Base-by-base conservation (phyloP, 2,113 vertebrate species). In the Irena cyanogastra region DNA sequence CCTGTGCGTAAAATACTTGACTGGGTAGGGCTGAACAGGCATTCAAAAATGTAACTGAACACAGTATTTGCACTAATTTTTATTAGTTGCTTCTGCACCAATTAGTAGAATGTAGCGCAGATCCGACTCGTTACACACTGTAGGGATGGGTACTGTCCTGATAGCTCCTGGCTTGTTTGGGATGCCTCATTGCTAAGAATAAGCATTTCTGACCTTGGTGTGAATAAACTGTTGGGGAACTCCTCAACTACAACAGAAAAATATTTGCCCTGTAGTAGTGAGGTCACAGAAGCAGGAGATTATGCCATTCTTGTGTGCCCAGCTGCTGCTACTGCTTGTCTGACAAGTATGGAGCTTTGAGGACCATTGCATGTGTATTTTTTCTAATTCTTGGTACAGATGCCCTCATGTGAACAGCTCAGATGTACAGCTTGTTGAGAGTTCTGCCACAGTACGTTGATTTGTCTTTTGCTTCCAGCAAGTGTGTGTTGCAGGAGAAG, bases 381-480 rank as follows among this genome's bases (percentile, higher is more conserved):
- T 88, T 66, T 16, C 35, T 30, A 21, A 33, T 77, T 86, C 16
- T 37, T 23, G 14, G 50, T 49, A 37, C 1, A 7, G 49, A 39
- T 64, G 12, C n/a, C 45, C 13, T 39, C 26, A 16, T 1, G 1
- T 16, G 50, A 77, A 17, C n/a, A 77, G 39, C 23, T 75, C 28
- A 71, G 9, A 42, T 35, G 17, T 37, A 16, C 7, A 28, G 37
- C n/a, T 61, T 28, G 16, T 64, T 59, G 31, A 53, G 71, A 50
- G 33, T 41, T 66, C 31, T 61, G 26, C 59, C 23, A 11, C 0
- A 1, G 28, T 11, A 21, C 8, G 33, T 0, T 41, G 8, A 20
- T 75, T 85, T 42, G 6, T 30, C 37, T 80, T 78, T 80, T 53
- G 5, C 35, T 79, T 89, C 39, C 14, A 53, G 23, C 0, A 8